These are phyloP conservation scores for Beris chalybata DNA, from an alignment of 2,888 invertebrate genomes.

Conservation along the genomic window DNA sequence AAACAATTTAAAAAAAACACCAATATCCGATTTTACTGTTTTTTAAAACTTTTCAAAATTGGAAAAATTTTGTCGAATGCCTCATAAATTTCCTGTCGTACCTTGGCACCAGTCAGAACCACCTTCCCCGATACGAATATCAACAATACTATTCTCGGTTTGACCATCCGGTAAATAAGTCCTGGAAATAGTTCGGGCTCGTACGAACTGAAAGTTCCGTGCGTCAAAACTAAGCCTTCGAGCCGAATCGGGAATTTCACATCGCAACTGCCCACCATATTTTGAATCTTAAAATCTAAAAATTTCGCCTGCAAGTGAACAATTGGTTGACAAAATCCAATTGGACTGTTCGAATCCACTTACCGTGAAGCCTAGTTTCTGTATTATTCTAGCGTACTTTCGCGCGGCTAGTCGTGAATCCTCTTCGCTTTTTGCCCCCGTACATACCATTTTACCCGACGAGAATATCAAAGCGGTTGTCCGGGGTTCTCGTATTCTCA, in stretches of 20 bases:
- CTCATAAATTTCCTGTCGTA: conserved; percentile 86
- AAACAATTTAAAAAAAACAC: not conserved
- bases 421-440: conserved; percentile 80
- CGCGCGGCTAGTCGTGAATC: conserved; percentile 77
- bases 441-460: conserved; percentile 84
- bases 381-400: conserved; percentile 83
- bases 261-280: conserved; percentile 79
- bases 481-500: conserved; percentile 88
- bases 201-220: conserved; percentile 80
- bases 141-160: conserved; percentile 93
- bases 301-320: conserved; percentile 70
- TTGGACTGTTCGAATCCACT: conserved; percentile 40
- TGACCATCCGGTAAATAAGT: conserved; percentile 96
- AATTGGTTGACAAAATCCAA: conserved; percentile 5
- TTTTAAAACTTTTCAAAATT: conserved; percentile 93
- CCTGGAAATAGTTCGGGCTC: conserved; percentile 99
- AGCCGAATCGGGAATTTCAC: conserved; percentile 74
- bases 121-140: conserved; percentile 99
- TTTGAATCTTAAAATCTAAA: conserved; percentile 80
- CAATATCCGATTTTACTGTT: conserved; percentile 60
- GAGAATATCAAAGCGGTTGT: conserved; percentile 78
- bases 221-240: conserved; percentile 73
- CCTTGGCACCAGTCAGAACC: conserved; percentile 96
- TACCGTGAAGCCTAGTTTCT: conserved; percentile 79
- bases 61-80: conserved; percentile 97